A percentile compares a stretch with the other conserved stretches of the same genome.
Evolutionary conservation across 1,140 invertebrate species (phyloP).

Genomic region (Musca vetustissima): DNA sequence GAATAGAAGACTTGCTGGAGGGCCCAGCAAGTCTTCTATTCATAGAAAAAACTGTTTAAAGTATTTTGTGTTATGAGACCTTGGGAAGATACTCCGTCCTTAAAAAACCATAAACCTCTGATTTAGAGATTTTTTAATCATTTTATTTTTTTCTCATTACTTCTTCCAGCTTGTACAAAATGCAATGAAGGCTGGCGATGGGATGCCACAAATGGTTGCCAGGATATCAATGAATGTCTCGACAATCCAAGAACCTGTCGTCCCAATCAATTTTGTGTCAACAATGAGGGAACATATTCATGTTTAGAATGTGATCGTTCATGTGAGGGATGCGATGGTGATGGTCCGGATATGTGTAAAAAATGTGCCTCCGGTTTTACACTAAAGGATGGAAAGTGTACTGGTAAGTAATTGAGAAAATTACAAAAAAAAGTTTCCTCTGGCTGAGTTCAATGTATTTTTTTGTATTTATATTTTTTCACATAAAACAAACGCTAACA

Average conservation of each 20-base stretch:
- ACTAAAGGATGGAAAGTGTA: conserved; percentile 71
- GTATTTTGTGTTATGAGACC: no score
- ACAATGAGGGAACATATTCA: conserved; percentile 83
- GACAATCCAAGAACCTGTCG: conserved; percentile 65
- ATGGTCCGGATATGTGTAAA: conserved; percentile 90
- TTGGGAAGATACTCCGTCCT: no score
- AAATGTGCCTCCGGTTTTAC: conserved; percentile 77
- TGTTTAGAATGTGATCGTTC: conserved; percentile 81
- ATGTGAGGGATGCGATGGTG: conserved; percentile 82
- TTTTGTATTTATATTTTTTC: background rate
- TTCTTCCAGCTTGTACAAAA: conserved; percentile 70
- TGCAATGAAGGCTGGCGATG: conserved; percentile 86
- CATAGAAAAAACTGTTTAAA: no score
- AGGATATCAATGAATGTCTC: conserved; percentile 91
- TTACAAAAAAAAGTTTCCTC: conserved; percentile 1
- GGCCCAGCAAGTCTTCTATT: no score
- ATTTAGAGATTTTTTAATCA: background rate
- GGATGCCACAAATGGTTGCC: conserved; percentile 79
- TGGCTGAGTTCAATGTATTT: background rate
- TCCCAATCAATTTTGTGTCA: conserved; percentile 85
- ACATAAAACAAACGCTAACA: background rate
- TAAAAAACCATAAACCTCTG: no score
- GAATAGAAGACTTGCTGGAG: no score
- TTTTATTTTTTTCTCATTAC: background rate
- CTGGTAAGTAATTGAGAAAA: conserved; percentile 59